These are phyloP conservation scores for Megaleporinus macrocephalus DNA, from an alignment of 2,113 vertebrate species.

Conservation along the genomic window DNA sequence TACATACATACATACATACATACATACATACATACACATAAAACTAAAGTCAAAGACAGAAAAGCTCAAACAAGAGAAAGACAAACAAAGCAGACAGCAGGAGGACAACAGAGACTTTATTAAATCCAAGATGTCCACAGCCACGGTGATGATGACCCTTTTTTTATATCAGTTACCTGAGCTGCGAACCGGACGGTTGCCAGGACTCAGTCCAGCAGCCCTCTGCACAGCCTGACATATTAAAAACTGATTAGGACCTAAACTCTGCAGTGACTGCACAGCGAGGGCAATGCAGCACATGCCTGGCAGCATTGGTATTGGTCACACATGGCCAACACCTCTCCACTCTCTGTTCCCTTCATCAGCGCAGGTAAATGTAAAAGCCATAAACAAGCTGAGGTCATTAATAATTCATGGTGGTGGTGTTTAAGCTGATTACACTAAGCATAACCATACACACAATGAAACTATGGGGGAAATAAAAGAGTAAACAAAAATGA, in stretches of 20 bases:
- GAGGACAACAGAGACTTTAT: too few species aligned
- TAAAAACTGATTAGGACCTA: conserved; percentile 26
- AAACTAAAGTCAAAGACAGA: too few species aligned
- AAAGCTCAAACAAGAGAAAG: neutral
- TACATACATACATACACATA: too few species aligned
- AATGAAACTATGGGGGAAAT: conserved; percentile 7
- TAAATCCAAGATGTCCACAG: neutral
- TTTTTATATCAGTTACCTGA: neutral
- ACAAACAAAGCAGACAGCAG: neutral
- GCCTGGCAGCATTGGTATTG: neutral
- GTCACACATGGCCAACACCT: neutral
- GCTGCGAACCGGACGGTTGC: conserved; percentile 18
- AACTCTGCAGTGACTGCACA: neutral
- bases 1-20: too few species aligned
- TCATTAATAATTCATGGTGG: conserved; percentile 50
- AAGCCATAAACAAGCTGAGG: conserved; percentile 14
- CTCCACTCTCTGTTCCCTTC: neutral
- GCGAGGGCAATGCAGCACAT: neutral
- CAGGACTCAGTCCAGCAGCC: neutral
- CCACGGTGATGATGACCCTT: neutral
- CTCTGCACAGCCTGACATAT: conserved; percentile 10
- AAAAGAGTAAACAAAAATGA: neutral
- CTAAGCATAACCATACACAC: conserved; percentile 41
- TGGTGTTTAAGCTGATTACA: conserved; percentile 48
- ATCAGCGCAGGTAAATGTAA: conserved; percentile 40